These are phyloP conservation scores for Ornithoptera alexandrae DNA, from an alignment of 2,888 invertebrate genomes.

Conservation along the genomic window DNA sequence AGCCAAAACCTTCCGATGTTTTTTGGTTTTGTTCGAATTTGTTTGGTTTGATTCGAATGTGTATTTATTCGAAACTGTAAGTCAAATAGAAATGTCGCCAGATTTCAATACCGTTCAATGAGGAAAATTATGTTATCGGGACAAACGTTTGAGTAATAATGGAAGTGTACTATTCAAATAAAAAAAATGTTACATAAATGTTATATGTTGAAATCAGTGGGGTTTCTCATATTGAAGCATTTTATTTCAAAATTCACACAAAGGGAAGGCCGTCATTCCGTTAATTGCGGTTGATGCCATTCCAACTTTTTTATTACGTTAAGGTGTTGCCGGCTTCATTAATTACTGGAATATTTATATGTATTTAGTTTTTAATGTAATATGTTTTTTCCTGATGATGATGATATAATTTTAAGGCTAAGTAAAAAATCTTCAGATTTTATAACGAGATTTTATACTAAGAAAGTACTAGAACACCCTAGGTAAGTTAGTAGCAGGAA, in stretches of 20 bases:
- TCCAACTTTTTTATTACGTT: slow-evolving; percentile 1
- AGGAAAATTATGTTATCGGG: slow-evolving; percentile 9
- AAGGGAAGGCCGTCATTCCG: slow-evolving; percentile 1
- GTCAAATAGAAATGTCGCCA: neutral
- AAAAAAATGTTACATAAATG: slow-evolving; percentile 3
- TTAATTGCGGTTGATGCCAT: neutral
- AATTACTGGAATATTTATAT: too few relatives aligned
- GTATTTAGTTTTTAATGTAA: too few relatives aligned
- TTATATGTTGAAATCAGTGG: neutral
- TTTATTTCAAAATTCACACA: slow-evolving; percentile 3
- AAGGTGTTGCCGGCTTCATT: neutral
- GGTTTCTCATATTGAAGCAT: neutral
- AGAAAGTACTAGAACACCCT: neutral
- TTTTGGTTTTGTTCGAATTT: too few relatives aligned
- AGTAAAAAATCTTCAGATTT: neutral
- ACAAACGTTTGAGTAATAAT: slow-evolving; percentile 8
- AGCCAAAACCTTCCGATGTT: too few relatives aligned
- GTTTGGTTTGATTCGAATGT: too few relatives aligned
- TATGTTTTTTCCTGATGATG: too few relatives aligned
- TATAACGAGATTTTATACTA: neutral
- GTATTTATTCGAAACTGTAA: neutral
- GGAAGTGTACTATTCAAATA: slow-evolving; percentile 3
- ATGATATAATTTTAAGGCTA: neutral
- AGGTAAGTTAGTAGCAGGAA: neutral
- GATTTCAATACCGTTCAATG: neutral